These are phyloP conservation scores for Caenorhabditis sulstoni DNA, from an alignment of 2,888 invertebrate species.

Conservation along the genomic window DNA sequence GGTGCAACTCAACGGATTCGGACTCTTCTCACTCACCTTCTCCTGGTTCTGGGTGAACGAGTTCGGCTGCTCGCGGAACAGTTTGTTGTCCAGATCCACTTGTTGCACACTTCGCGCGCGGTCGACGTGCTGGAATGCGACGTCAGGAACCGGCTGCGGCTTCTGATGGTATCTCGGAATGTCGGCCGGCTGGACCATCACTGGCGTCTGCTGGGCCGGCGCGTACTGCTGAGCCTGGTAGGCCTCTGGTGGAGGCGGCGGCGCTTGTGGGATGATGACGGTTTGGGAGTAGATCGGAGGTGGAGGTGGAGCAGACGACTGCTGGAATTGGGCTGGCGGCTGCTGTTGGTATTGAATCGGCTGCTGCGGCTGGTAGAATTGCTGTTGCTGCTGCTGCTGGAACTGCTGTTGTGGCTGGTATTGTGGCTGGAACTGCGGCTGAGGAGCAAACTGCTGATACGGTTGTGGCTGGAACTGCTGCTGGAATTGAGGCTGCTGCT, in stretches of 20 bases:
- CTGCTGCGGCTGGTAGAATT: conserved; percentile 47
- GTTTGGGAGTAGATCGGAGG: conserved; percentile 60
- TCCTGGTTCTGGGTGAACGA: conserved; percentile 49
- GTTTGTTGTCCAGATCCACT: conserved; percentile 49
- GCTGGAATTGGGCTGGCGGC: conserved; percentile 30
- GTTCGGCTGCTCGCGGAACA: conserved; percentile 60
- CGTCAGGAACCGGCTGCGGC: conserved; percentile 33
- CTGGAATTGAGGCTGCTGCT: conserved; percentile 41
- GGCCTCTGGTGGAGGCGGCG: conserved; percentile 59
- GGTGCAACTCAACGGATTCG: conserved; percentile 11
- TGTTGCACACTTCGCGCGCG: conserved; percentile 46
- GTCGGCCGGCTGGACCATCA: conserved; percentile 52
- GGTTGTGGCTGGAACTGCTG: conserved; percentile 44
- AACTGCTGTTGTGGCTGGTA: conserved; percentile 49
- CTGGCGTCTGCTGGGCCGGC: conserved; percentile 40
- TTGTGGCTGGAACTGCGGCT: conserved; percentile 30
- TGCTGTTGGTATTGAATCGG: conserved; percentile 27
- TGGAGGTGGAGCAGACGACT: conserved; percentile 41
- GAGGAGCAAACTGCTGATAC: conserved; percentile 39
- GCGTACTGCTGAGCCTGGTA: conserved; percentile 54
- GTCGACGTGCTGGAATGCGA: conserved; percentile 38
- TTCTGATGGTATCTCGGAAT: conserved; percentile 51
- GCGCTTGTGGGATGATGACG: conserved; percentile 56
- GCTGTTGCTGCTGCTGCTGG: conserved; percentile 46
- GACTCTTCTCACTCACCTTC: conserved; percentile 32